A percentile compares a stretch with the other conserved stretches of the same genome.
These are phyloP conservation scores for Zalophus californianus DNA, from an alignment of 2,797 vertebrate species.

Conservation along the genomic window DNA sequence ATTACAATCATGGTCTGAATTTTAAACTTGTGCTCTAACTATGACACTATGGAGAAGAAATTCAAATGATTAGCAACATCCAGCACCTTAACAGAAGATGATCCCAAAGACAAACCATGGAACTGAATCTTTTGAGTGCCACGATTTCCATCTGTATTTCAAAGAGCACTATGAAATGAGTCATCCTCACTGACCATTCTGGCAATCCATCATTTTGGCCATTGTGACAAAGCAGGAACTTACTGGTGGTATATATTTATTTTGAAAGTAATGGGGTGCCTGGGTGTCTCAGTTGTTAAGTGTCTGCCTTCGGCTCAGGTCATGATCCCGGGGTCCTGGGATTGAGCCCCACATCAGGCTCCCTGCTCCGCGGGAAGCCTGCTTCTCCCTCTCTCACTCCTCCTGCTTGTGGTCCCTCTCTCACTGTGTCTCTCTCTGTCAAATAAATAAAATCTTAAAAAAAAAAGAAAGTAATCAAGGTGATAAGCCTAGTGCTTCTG, in stretches of 20 bases:
- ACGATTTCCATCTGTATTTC: background rate
- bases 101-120: background rate
- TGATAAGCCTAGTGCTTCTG: background rate
- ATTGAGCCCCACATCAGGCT: too few species aligned
- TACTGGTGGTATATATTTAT: background rate
- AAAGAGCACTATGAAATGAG: background rate
- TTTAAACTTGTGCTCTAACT: background rate
- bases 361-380: too few species aligned
- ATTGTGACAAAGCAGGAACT: background rate
- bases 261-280: background rate
- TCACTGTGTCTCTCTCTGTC: too few species aligned
- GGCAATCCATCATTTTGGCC: background rate
- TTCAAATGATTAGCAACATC: background rate
- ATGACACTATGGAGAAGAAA: background rate
- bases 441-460: too few species aligned
- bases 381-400: too few species aligned
- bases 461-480: background rate
- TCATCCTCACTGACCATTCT: background rate
- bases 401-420: too few species aligned
- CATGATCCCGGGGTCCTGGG: too few species aligned
- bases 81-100: background rate
- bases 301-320: too few species aligned
- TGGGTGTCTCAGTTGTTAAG: too few species aligned
- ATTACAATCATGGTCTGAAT: background rate
- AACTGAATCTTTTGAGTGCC: background rate